Base-by-base conservation (phyloP, 2,888 invertebrate species). In the Elysia crispata region DNA sequence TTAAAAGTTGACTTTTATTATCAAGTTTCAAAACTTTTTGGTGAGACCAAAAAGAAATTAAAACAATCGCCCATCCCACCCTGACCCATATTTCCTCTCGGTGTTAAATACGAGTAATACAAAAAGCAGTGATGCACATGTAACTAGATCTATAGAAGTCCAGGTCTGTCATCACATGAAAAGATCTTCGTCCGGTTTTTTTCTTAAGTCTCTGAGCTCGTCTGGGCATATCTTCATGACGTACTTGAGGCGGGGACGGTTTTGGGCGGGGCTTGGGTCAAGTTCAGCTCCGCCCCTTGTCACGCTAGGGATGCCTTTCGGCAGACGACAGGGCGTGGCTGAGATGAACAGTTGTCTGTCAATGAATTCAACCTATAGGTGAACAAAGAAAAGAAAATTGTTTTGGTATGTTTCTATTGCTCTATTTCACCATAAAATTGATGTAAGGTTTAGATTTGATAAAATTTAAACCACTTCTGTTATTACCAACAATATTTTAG, bases 291-390 rank as follows among this genome's bases (percentile, higher is more conserved):
- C 64, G 15, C 25, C 31, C 25, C 41, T 74, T 20, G 50, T 3
- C 25, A 67, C 23, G 30, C 23, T 67, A 25, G 75, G 25, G 1
- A 62, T 28, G 18, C 8, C 57, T 31, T 15, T 30, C 25, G 41
- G 60, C 8, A 25, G 66, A 5, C 64, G 67, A 49, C 20, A 28
- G 69, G 75, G 83, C 5, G 86, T 84, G 23, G 89, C 90, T 20
- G 88, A 86, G 78, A 91, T 89, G 77, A 91, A 90, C 60, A 91
- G 82, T 30, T 91, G 85, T 20, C 91, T 80, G 80, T 91, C 91
- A 6, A 83, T 81, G 78, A 91, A 90, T 79, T 91, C 90, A 3
- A 91, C 88, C 82, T 83, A 73, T 20, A 23, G 50, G 31, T n/a
- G 20, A 13, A 54, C 23, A 23, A n/a, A 60, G 3, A n/a, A 60